A percentile compares a stretch with the other conserved stretches of the same genome.
phyloP scores from a whole-genome alignment of 2,888 invertebrate genomes.

The Bombyx huttoni region DNA sequence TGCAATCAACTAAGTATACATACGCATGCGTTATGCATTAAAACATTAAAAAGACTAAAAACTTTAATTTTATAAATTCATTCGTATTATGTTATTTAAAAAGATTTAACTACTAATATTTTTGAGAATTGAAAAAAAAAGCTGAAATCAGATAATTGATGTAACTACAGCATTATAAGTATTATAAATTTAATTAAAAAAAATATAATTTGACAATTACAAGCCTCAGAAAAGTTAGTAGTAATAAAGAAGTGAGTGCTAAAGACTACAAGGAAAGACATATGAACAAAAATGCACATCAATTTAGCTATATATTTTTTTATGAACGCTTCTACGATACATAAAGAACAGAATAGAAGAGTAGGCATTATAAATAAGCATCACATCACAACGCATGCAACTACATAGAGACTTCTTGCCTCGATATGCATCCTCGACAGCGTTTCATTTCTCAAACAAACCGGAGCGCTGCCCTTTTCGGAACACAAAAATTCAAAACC shows the following conservation, averaged over 20 bases:
- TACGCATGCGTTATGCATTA: no score
- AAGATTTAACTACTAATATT: no score
- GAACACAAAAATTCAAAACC: constrained; percentile 36
- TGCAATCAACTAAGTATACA: no score
- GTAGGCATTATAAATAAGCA: constrained; percentile 6
- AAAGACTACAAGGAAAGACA: constrained; percentile 7
- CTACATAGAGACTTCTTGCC: constrained; percentile 58
- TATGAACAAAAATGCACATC: neutral
- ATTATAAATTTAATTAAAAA: neutral
- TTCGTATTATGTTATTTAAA: no score
- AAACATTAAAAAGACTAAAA: no score
- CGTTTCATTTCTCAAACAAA: constrained; percentile 28
- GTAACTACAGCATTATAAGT: neutral
- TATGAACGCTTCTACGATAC: constrained; percentile 10
- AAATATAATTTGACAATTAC: neutral
- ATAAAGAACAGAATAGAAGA: constrained; percentile 11
- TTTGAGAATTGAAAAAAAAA: no score
- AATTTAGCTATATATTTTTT: no score
- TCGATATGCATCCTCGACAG: constrained; percentile 69
- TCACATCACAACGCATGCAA: constrained; percentile 31
- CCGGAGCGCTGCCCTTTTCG: constrained; percentile 43
- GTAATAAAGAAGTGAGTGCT: neutral
- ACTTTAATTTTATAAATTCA: no score
- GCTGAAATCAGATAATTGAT: neutral
- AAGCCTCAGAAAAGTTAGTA: neutral